phyloP scores from a whole-genome alignment of 2,888 invertebrate species.

The Reticulitermes lucifugus region DNA sequence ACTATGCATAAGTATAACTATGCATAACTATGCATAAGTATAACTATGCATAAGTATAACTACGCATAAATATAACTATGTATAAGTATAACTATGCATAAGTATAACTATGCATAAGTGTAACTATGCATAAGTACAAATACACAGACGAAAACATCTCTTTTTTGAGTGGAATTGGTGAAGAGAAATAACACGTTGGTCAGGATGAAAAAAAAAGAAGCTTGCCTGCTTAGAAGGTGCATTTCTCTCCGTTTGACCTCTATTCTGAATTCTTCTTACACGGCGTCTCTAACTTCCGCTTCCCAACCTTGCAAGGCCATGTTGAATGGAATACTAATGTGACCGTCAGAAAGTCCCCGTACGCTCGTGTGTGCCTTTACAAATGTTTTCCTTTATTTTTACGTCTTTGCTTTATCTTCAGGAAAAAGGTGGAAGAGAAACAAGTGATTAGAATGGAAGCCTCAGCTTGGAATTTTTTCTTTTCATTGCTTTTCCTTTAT shows the following conservation, averaged over 20 bases:
- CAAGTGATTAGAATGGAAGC: not conserved
- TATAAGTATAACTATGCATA: too few species aligned
- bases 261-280: slow-evolving; percentile 4
- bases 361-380: not conserved
- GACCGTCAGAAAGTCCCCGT: not conserved
- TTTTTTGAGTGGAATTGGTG: too few species aligned
- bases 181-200: not conserved
- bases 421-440: too few species aligned
- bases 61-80: too few species aligned
- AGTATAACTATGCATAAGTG: too few species aligned
- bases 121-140: too few species aligned
- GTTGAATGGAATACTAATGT: not conserved
- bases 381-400: not conserved
- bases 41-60: too few species aligned
- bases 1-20: too few species aligned
- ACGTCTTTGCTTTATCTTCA: not conserved
- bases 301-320: not conserved
- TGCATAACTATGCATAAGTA: too few species aligned
- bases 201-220: not conserved
- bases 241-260: not conserved
- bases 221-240: not conserved
- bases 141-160: too few species aligned
- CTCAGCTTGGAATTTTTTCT: not conserved
- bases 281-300: not conserved
- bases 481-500: not conserved